phyloP scores from a whole-genome alignment of 2,888 invertebrate species.

The Philereme vetulata region DNA sequence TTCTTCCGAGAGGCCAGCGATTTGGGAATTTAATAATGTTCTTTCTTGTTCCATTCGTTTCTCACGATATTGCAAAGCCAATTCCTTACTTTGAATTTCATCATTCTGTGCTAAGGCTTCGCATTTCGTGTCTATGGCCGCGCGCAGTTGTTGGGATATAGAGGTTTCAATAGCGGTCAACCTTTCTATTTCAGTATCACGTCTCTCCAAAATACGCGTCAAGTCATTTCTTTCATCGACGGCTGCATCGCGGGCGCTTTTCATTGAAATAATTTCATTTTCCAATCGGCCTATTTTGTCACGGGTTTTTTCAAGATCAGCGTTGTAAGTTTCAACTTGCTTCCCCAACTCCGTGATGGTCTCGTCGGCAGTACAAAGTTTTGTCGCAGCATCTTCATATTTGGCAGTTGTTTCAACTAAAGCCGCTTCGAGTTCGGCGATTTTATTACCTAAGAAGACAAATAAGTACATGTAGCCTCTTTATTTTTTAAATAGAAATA shows the following conservation, averaged over 20 bases:
- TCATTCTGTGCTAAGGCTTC: constrained; percentile 91
- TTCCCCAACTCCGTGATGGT: constrained; percentile 86
- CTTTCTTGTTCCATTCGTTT: constrained; percentile 93
- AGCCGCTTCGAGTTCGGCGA: constrained; percentile 79
- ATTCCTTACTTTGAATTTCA: constrained; percentile 91
- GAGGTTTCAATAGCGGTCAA: constrained; percentile 87
- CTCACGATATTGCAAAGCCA: constrained; percentile 91
- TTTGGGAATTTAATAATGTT: constrained; percentile 89
- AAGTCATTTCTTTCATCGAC: constrained; percentile 90
- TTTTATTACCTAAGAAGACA: constrained; percentile 81
- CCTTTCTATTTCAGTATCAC: constrained; percentile 89
- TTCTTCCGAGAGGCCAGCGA: constrained; percentile 90
- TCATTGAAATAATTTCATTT: constrained; percentile 86
- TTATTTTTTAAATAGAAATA: too few relatives aligned
- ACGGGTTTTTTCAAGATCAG: constrained; percentile 86
- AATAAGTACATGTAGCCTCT: background rate
- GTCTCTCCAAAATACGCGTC: constrained; percentile 87
- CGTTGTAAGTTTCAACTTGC: constrained; percentile 85
- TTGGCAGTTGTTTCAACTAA: constrained; percentile 84
- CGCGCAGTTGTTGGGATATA: constrained; percentile 89
- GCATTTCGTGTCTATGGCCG: constrained; percentile 91
- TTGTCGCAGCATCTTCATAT: constrained; percentile 85
- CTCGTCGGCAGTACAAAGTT: constrained; percentile 85
- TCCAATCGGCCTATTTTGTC: constrained; percentile 86
- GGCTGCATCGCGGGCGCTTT: constrained; percentile 88